Percentiles rank a stretch among this genome's conserved stretches.
Evolutionary conservation across 2,797 vertebrate genomes (phyloP).

Genomic region (Scomberomorus guttatus): DNA sequence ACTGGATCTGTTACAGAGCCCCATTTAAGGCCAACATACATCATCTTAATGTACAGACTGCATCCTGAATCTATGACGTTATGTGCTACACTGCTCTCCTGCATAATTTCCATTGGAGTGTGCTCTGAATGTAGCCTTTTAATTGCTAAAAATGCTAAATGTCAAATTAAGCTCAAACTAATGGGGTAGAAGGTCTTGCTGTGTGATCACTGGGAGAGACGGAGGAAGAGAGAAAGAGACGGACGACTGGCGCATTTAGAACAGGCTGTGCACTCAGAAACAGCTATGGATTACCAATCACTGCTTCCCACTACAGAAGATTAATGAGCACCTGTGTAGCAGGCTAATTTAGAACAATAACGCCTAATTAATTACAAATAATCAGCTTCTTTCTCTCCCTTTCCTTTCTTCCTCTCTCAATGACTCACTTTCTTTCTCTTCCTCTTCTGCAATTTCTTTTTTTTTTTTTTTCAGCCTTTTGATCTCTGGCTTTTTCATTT

Average conservation of each 20-base stretch:
- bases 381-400: slow-evolving; percentile 89
- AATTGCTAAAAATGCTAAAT: slow-evolving; percentile 88
- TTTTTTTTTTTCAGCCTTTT: slow-evolving; percentile 45
- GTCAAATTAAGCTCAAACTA: slow-evolving; percentile 90
- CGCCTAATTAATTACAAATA: slow-evolving; percentile 97
- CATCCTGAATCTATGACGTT: slow-evolving; percentile 77
- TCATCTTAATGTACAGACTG: slow-evolving; percentile 81
- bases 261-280: slow-evolving; percentile 86
- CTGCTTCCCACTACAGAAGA: slow-evolving; percentile 88
- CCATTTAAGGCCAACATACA: slow-evolving; percentile 79
- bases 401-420: slow-evolving; percentile 65
- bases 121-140: slow-evolving; percentile 81
- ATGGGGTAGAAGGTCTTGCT: slow-evolving; percentile 82
- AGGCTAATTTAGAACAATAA: slow-evolving; percentile 99
- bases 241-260: slow-evolving; percentile 85
- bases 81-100: slow-evolving; percentile 60
- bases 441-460: slow-evolving; percentile 40
- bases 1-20: slow-evolving; percentile 79
- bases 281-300: slow-evolving; percentile 97
- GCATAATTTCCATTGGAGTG: slow-evolving; percentile 67
- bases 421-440: slow-evolving; percentile 62
- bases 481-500: slow-evolving; percentile 55
- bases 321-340: slow-evolving; percentile 95
- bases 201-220: slow-evolving; percentile 82
- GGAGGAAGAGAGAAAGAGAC: slow-evolving; percentile 66